Evolutionary conservation across 2,113 vertebrate species (phyloP).

Genomic region (Cephalopholis sonnerati): DNA sequence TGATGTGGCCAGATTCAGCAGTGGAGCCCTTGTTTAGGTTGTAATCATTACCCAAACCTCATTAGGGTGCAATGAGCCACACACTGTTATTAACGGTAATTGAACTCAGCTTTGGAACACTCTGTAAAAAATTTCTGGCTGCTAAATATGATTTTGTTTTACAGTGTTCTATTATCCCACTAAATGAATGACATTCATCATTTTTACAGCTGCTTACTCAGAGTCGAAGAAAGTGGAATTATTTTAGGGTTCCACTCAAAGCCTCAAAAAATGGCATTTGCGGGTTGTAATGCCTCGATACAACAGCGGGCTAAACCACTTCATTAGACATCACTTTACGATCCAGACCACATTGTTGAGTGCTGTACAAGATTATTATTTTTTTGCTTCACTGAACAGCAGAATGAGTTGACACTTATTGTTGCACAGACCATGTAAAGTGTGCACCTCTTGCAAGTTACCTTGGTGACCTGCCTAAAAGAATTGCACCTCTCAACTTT

Average conservation of each 20-base stretch:
- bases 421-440: not conserved
- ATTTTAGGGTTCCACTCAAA: slow-evolving; percentile 38
- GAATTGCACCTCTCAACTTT: not conserved
- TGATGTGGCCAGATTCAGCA: slow-evolving; percentile 67
- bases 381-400: slow-evolving; percentile 23
- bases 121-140: slow-evolving; percentile 46
- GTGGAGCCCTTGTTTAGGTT: slow-evolving; percentile 59
- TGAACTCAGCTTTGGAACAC: slow-evolving; percentile 69
- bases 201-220: slow-evolving; percentile 64
- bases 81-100: slow-evolving; percentile 67
- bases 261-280: slow-evolving; percentile 17
- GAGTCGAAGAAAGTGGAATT: slow-evolving; percentile 25
- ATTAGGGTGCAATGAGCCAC: slow-evolving; percentile 73
- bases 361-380: slow-evolving; percentile 28
- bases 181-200: slow-evolving; percentile 76
- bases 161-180: slow-evolving; percentile 65
- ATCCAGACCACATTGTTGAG: not conserved
- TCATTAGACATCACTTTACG: slow-evolving; percentile 12
- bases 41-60: slow-evolving; percentile 76
- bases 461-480: slow-evolving; percentile 17
- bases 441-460: slow-evolving; percentile 12
- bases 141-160: slow-evolving; percentile 73
- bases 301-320: slow-evolving; percentile 13
- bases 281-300: not conserved
- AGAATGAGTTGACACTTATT: slow-evolving; percentile 45